Evolutionary conservation across 92 coral and sea anemone species (phyloP).

Genomic region (Porites divaricata): DNA sequence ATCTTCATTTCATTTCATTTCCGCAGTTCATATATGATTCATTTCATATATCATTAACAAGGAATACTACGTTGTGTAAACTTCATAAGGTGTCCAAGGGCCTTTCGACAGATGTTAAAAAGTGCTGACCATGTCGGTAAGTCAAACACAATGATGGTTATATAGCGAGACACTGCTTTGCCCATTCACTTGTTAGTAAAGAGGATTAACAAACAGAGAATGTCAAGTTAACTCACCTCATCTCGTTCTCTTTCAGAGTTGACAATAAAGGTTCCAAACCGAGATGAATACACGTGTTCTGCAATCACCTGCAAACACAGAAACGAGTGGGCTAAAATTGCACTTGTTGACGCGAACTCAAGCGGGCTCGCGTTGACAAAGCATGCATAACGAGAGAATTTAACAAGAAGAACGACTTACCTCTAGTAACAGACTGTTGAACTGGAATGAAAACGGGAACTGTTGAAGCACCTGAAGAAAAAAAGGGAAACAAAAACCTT

Average conservation of each 20-base stretch:
- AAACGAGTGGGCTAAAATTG: not conserved
- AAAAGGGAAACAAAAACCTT: not conserved
- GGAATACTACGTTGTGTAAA: too few relatives aligned
- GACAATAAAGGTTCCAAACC: conserved; percentile 95
- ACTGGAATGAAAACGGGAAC: conserved; percentile 95
- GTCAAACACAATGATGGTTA: too few relatives aligned
- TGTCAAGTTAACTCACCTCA: conserved; percentile 23
- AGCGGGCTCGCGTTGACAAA: not conserved
- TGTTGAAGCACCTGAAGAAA: conserved; percentile 80
- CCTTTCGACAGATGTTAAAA: too few relatives aligned
- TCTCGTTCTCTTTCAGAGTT: conserved; percentile 70
- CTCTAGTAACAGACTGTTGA: conserved; percentile 85
- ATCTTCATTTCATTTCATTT: too few relatives aligned
- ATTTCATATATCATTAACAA: too few relatives aligned
- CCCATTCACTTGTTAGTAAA: not conserved
- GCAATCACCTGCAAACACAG: conserved; percentile 77
- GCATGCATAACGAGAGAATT: not conserved
- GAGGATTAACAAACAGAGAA: not conserved
- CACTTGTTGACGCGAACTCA: not conserved
- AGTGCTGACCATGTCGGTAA: too few relatives aligned
- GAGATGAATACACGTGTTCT: conserved; percentile 91
- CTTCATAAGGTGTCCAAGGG: too few relatives aligned
- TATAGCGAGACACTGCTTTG: too few relatives aligned
- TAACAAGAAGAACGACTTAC: conserved; percentile 40
- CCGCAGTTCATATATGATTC: too few relatives aligned